Conservation (phyloP, 1,140 invertebrate genomes). For the Lutraria rhynchaena region DNA sequence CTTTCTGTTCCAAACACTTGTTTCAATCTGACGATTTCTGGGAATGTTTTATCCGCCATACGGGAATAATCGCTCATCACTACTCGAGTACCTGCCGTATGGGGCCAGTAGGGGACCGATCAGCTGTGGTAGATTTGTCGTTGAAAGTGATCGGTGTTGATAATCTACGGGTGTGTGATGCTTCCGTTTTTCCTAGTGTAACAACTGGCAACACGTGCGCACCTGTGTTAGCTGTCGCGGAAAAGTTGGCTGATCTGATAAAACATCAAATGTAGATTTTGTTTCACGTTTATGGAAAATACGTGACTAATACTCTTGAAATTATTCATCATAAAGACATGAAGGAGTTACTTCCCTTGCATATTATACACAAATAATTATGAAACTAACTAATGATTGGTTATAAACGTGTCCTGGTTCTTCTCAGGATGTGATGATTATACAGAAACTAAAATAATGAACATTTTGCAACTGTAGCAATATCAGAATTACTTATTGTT, state of each 20-base stretch:
- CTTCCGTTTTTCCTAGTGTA: conserved; percentile 68
- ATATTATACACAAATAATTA: too few relatives aligned
- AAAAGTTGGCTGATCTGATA: conserved; percentile 88
- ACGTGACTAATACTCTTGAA: too few relatives aligned
- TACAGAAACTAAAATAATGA: too few relatives aligned
- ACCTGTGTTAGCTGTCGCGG: conserved; percentile 91
- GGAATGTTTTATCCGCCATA: conserved; percentile 18
- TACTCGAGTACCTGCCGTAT: conserved; percentile 13
- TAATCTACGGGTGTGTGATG: conserved; percentile 67
- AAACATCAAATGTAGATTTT: too few relatives aligned
- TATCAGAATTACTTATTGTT: too few relatives aligned
- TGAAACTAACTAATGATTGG: too few relatives aligned
- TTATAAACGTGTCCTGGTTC: too few relatives aligned
- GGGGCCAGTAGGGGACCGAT: neutral
- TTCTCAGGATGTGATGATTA: too few relatives aligned
- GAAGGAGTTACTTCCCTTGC: too few relatives aligned
- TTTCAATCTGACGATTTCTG: conserved; percentile 1
- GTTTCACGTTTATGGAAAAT: too few relatives aligned
- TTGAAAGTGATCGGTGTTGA: conserved; percentile 81
- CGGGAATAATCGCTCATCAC: conserved; percentile 2
- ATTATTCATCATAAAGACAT: too few relatives aligned
- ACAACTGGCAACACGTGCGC: conserved; percentile 89
- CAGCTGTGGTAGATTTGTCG: conserved; percentile 88
- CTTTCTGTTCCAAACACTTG: neutral
- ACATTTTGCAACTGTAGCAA: too few relatives aligned